Base-by-base conservation (phyloP, 2,888 invertebrate species). In the Odontocerum albicorne region DNA sequence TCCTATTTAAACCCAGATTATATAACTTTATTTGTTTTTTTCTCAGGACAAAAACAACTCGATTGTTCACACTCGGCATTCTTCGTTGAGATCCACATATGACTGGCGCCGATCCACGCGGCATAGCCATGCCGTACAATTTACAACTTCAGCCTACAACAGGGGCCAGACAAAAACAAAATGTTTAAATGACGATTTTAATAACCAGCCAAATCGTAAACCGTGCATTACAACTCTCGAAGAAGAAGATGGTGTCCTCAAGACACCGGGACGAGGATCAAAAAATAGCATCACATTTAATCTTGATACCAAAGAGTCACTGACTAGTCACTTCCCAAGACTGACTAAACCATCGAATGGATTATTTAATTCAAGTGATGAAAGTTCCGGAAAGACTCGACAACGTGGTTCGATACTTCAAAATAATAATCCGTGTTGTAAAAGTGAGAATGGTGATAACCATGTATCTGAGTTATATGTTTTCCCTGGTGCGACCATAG, bases 11-110 rank as follows among this genome's bases (percentile, higher is more conserved):
- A 2, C 3, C 17, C 17, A 17, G 4, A 17, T 2, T 7, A 17
- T 15, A 40, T 10, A 2, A 3, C 20, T 42, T 4, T 15, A 27
- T 1, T 13, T 43, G n/a, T 38, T 36, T 33, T 40, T 21, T 35
- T 4, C n/a, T 13, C 40, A 60, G 60, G 60, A 60, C 35, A 60
- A 60, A 42, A 60, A 35, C 33, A 49, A 57, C 35, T 60, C 60
- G 7, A 32, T 54, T 10, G 38, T 50, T 27, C 60, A 60, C 46
- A 60, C 60, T n/a, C 44, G 60, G n/a, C 39, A 50, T 22, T 54
- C 60, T 3, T 60, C 60, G 4, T 40, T 60, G 7, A 36, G 53
- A 10, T 60, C 60, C 4, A 39, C 44, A 22, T 49, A 49, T 35
- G 57, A 53, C 19, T 53, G 53, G 56, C 46, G 54, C 16, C 36